Base-by-base conservation (phyloP, 2,888 invertebrate genomes). In the Beris chalybata region DNA sequence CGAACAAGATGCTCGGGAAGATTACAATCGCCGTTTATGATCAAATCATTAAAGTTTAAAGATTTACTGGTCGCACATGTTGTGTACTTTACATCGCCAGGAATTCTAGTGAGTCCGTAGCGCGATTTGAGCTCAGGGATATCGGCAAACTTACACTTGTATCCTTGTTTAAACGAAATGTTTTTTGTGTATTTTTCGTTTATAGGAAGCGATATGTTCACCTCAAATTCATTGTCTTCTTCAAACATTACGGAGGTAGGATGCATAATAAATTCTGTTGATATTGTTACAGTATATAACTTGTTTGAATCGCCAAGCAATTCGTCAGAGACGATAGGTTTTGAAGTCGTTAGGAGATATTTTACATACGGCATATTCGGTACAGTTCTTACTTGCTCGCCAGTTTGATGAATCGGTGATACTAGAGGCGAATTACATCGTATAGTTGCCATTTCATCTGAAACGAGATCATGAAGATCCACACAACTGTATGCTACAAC, bases 281-380 rank as follows among this genome's bases (percentile, higher is more conserved):
- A 57, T 9, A 68, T 61, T 12, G 56, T 44, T 3, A 65, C 38
- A 47, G 29, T n/a, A 54, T 64, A 53, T 7, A 48, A 22, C 15
- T 22, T 29, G 15, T 52, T 22, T 4, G 13, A 9, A 38, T 38
- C 38, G 38, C 9, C 38, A 38, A 9, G 9, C 38, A 9, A 38
- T 7, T 38, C 7, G 38, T 9, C 1, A 5, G 7, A 1, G 13
- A 68, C 6, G 4, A 68, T 12, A n/a, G 67, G 61, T 6, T 61
- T 56, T 3, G 58, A 47, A 9, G 53, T 30, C 7, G 65, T 30
- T 7, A 68, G 15, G 4, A 12, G n/a, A 38, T 56, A 68, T n/a
- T 56, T 68, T 1, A 68, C 32, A 30, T 50, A 61, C 4, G 65
- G 50, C 38, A 48, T 32, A 47, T 68, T 61, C 15, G 48, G 38